Evolutionary conservation across 1,140 invertebrate genomes (phyloP).

Genomic region (Papilio glaucus): DNA sequence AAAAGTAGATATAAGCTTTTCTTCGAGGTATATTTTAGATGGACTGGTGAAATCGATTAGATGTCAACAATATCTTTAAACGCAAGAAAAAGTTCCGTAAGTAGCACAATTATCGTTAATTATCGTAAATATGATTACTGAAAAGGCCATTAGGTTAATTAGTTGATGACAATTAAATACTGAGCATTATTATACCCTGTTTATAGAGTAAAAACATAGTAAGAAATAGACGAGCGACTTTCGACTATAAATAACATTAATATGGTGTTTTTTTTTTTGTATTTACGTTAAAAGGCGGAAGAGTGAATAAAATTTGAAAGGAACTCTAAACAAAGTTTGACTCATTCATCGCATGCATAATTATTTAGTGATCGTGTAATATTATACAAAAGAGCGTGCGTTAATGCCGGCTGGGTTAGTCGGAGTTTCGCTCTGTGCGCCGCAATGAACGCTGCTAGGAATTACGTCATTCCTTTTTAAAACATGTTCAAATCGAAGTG

Average conservation of each 20-base stretch:
- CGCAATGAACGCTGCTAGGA: conserved; percentile 48
- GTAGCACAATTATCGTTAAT: neutral
- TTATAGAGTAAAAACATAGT: neutral
- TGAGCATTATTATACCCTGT: neutral
- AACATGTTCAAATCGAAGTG: conserved; percentile 48
- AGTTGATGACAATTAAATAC: neutral
- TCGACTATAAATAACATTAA: neutral
- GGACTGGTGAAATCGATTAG: too few relatives aligned
- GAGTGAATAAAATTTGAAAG: conserved; percentile 32
- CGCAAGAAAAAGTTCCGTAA: neutral
- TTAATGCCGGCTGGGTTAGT: conserved; percentile 53
- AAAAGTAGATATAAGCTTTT: too few relatives aligned
- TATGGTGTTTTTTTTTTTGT: neutral
- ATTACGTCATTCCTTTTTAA: conserved; percentile 67
- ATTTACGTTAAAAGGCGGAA: neutral
- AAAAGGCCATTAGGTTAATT: conserved; percentile 15
- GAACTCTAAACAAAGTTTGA: conserved; percentile 37
- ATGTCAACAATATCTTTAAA: neutral
- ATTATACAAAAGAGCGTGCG: conserved; percentile 67
- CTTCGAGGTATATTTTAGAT: too few relatives aligned
- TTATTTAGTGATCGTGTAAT: conserved; percentile 49
- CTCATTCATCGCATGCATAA: conserved; percentile 44
- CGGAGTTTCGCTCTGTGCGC: conserved; percentile 42
- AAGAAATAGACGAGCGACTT: neutral
- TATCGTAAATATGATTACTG: neutral